Conservation (phyloP, 2,113 vertebrate genomes). For the Colaptes auratus region DNA sequence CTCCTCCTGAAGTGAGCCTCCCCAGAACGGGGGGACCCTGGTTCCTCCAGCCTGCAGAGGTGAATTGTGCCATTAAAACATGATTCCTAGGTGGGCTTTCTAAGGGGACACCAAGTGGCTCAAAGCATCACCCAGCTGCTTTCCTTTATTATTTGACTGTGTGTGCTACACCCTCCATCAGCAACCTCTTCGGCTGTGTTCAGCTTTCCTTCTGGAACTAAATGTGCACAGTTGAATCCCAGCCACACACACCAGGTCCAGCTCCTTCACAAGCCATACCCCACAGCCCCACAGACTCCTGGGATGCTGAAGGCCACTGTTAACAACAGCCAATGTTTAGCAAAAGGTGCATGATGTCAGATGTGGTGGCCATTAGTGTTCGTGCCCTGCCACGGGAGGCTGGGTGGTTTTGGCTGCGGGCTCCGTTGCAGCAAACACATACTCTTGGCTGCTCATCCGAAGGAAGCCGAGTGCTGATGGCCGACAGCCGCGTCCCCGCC, state of each 20-base stretch:
- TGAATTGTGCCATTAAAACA: background rate
- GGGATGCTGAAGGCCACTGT: fast-evolving
- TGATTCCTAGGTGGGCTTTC: background rate
- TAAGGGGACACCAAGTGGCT: background rate
- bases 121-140: background rate
- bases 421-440: fast-evolving
- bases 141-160: background rate
- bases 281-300: background rate
- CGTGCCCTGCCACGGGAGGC: background rate
- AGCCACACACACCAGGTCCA: fast-evolving
- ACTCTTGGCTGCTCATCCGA: fast-evolving
- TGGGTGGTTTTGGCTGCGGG: background rate
- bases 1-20: background rate
- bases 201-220: background rate
- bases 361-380: fast-evolving
- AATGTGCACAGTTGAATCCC: background rate
- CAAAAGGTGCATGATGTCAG: fast-evolving
- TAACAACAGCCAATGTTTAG: fast-evolving
- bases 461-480: fast-evolving
- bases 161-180: background rate
- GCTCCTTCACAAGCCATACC: fast-evolving
- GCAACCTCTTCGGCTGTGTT: background rate
- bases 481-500: fast-evolving
- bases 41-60: background rate
- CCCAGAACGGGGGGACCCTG: fast-evolving